These are phyloP conservation scores for Caenorhabditis sinica DNA, from an alignment of 2,888 invertebrate genomes.

Conservation along the genomic window DNA sequence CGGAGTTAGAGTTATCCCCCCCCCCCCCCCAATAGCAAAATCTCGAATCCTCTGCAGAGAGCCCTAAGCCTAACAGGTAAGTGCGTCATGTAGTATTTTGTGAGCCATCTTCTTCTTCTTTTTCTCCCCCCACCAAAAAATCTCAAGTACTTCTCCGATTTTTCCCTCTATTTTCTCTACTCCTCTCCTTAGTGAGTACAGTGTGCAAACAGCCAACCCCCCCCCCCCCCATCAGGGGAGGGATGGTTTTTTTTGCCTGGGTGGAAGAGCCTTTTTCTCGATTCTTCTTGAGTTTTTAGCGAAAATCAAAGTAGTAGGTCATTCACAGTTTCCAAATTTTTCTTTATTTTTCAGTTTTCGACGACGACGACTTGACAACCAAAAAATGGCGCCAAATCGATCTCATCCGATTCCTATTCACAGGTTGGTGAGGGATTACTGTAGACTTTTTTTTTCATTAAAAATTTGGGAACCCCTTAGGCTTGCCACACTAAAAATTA, in stretches of 20 bases:
- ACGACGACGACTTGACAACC: no score
- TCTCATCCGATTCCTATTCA: slow-evolving; percentile 75
- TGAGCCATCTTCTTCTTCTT: slow-evolving; percentile 18
- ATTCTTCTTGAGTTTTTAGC: slow-evolving; percentile 6
- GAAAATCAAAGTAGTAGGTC: slow-evolving; percentile 17
- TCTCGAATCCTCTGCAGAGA: no score
- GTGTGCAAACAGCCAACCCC: slow-evolving; percentile 33
- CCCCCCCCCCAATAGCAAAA: no score
- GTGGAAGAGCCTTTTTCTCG: background rate
- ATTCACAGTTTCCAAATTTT: slow-evolving; percentile 13
- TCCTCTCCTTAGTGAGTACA: slow-evolving; percentile 5
- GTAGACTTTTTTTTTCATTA: background rate
- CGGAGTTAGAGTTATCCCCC: no score
- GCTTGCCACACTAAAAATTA: no score
- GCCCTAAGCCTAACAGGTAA: background rate
- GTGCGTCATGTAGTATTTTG: slow-evolving; percentile 67
- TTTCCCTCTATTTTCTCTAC: slow-evolving; percentile 4
- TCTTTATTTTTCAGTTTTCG: background rate
- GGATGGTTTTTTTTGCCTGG: slow-evolving; percentile 2
- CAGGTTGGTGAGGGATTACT: slow-evolving; percentile 56
- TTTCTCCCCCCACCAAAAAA: slow-evolving; percentile 27
- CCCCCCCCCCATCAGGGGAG: background rate
- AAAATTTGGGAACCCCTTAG: background rate
- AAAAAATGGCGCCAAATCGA: slow-evolving; percentile 68
- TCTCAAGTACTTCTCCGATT: slow-evolving; percentile 62